Evolutionary conservation across 2,113 vertebrate genomes (phyloP), one percentile per base, ranked within the genome.

Genomic region (Hydropotes inermis): DNA sequence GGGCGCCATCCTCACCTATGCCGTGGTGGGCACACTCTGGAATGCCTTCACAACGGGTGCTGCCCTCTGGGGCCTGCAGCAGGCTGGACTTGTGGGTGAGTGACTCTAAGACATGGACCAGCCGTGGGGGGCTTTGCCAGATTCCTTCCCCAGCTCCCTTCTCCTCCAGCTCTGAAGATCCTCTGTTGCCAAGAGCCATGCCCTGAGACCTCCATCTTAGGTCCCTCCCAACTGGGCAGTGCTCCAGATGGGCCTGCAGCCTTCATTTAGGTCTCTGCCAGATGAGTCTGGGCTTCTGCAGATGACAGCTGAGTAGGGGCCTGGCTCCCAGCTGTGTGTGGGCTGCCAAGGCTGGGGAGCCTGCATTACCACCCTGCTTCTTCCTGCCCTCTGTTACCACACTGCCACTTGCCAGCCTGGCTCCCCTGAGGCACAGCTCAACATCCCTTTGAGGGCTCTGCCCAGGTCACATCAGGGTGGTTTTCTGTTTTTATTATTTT

Each of bases 1-100:
- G 4, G 99, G 99, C 0, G 99, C 99, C 98, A 99, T 99, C 98
- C 99, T 99, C 97, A 99, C 99, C 95, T 99, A 99, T 0, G 99
- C 99, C 0, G 99, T 99, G 97, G 99, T 99, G 90, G 99, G 99
- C 61, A 99, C 99, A 0, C 99, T 99, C 98, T 99, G 99, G 99
- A 99, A 99, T 97, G 99, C 99, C 96, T 99, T 99, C 95, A 99
- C 99, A 95, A 99, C 99, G 0, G 99, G 99, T 1, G 98, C 99
- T 55, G 99, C 99, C 1, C 99, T 99, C 70, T 99, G 99, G 98
- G 99, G 99, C 1, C 98, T 99, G 67, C 99, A 99, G 96, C 98
- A 87, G 47, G 98, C 98, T 0, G 99, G 99, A 47, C 97, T 99
- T 47, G 99, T 99, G 97, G 99, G 99, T 99, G 96, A 99, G 99